Conservation (phyloP, 2,797 vertebrate genomes). For the Melopsittacus undulatus region DNA sequence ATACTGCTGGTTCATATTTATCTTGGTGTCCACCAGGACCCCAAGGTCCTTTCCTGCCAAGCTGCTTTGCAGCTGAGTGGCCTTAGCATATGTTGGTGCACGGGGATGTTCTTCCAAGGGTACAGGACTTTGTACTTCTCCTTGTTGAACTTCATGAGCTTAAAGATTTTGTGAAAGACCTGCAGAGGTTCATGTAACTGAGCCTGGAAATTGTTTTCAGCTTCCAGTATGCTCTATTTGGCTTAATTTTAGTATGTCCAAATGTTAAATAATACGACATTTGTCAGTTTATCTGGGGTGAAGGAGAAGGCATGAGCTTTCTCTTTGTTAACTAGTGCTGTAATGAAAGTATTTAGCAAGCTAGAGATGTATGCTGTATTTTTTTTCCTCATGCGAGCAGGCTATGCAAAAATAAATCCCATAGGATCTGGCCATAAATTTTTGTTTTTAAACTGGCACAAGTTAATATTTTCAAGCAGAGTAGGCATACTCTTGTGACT, state of each 20-base stretch:
- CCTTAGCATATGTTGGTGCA: fast-evolving
- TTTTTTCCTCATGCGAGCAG: neutral
- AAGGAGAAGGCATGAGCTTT: neutral
- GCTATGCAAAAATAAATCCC: neutral
- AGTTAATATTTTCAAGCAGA: neutral
- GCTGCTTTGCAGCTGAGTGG: neutral
- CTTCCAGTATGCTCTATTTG: neutral
- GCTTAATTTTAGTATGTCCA: neutral
- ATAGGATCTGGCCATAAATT: neutral
- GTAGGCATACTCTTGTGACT: neutral
- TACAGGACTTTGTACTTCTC: neutral
- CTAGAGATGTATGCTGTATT: neutral
- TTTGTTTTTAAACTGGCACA: neutral
- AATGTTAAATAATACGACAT: neutral
- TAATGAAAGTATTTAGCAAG: neutral
- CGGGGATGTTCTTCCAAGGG: neutral
- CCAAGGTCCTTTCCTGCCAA: neutral
- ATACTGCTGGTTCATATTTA: neutral
- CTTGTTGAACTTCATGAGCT: neutral
- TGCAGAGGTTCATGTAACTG: neutral
- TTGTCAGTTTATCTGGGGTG: neutral
- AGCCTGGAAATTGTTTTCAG: neutral
- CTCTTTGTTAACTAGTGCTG: neutral
- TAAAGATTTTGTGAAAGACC: neutral
- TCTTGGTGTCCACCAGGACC: neutral